Evolutionary conservation across 2,797 vertebrate species (phyloP), one percentile per base, ranked within the genome.

Genomic region (Sebastes matsubarae): DNA sequence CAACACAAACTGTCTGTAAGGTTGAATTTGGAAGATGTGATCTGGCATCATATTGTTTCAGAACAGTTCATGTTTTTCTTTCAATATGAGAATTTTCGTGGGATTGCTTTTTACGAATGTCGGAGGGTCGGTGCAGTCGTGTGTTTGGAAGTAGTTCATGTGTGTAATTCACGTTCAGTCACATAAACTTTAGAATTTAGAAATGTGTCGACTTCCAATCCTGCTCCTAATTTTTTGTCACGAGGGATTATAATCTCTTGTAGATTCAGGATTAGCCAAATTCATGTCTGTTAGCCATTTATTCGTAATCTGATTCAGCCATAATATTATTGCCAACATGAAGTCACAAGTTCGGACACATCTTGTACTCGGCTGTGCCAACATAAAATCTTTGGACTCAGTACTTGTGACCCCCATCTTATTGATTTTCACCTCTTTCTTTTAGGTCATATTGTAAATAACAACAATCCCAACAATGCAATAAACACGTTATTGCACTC

Each of bases 401-500:
- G 87, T 79, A 79, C 80, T 82, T 77, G 82, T 88, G 83, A 85
- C 81, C 71, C 75, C 77, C 73, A 58, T 38, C 2, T 72, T 72
- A 50, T 64, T 80, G n/a, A 71, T 88, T 82, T 86, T 72, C 58
- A 83, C 66, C 3, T 74, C n/a, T 80, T 80, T 75, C 22, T 79
- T 87, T 89, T 27, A 72, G 77, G 61, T 89, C 87, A 82, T 88
- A 87, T 71, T 94, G 91, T 94, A 94, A 92, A 95, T 93, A 94
- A 79, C 84, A 93, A 94, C 68, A 87, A 90, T 82, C 90, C 91
- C 90, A 90, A 93, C 85, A 85, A 93, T 79, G 94, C 94, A 96
- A 95, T 96, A 96, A 94, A 90, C 77, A 80, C 60, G 65, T 93
- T 85, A 92, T 92, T 94, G 93, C 89, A 94, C 92, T 91, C 84